Conservation (phyloP, 2,797 vertebrate species). For the Hephaestus fuliginosus region DNA sequence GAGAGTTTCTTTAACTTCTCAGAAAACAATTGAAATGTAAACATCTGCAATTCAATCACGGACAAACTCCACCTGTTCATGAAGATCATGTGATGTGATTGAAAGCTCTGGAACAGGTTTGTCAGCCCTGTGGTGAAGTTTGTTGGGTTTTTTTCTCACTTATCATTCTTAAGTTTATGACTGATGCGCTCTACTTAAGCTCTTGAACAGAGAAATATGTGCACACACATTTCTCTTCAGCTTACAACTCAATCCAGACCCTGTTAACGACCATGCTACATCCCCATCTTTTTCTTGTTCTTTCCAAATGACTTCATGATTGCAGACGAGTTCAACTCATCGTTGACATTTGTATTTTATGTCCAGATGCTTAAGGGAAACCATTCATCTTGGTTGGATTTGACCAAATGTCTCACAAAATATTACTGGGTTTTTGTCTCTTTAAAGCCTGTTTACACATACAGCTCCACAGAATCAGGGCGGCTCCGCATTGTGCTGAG, state of each 20-base stretch:
- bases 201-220: neutral
- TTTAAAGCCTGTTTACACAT: conserved; percentile 58
- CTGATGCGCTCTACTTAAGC: neutral
- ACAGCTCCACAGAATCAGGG: conserved; percentile 46
- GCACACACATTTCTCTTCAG: conserved; percentile 2
- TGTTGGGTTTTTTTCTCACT: neutral
- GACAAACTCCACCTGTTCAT: neutral
- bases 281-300: conserved; percentile 25
- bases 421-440: conserved; percentile 31
- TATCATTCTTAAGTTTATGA: neutral
- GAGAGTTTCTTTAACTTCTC: neutral
- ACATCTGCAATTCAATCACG: neutral
- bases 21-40: neutral
- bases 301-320: conserved; percentile 54
- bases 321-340: conserved; percentile 46
- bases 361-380: conserved; percentile 45
- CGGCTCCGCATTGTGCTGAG: conserved; percentile 38
- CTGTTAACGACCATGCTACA: conserved; percentile 3
- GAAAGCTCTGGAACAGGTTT: neutral
- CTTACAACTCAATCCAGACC: conserved; percentile 17
- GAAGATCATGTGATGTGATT: neutral
- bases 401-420: conserved; percentile 31
- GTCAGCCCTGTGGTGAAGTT: neutral
- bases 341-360: conserved; percentile 41
- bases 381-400: conserved; percentile 53